A percentile compares a stretch with the other conserved stretches of the same genome.
phyloP scores from a whole-genome alignment of 1,140 invertebrate genomes.

The Drosophila sucinea region DNA sequence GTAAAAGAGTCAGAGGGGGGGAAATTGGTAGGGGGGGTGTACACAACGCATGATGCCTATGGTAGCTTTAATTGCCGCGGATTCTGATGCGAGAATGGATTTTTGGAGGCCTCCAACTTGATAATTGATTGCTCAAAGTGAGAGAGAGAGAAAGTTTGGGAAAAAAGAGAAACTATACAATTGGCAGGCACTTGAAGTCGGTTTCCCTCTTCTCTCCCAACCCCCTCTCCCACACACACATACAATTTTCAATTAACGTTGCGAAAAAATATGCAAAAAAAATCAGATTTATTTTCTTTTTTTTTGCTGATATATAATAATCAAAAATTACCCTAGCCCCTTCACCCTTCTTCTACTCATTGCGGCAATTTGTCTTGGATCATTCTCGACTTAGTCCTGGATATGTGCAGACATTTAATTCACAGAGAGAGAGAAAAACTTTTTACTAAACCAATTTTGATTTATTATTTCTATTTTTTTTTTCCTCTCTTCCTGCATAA shows the following conservation, averaged over 20 bases:
- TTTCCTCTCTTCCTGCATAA: conserved; percentile 7
- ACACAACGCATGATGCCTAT: conserved; percentile 49
- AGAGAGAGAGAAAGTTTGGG: not conserved
- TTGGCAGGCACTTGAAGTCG: not conserved
- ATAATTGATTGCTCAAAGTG: conserved; percentile 64
- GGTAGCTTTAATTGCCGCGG: conserved; percentile 62
- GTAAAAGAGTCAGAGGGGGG: not conserved
- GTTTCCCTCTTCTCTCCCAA: conserved; percentile 7
- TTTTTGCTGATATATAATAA: conserved; percentile 27
- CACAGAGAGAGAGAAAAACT: conserved; percentile 29
- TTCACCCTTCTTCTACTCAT: not conserved
- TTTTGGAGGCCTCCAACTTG: conserved; percentile 59
- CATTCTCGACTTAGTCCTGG: not conserved
- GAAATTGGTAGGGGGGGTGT: no score
- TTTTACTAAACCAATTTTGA: conserved; percentile 51
- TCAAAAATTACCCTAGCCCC: conserved; percentile 20
- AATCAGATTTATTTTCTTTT: not conserved
- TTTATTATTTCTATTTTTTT: conserved; percentile 34
- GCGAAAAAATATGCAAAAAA: conserved; percentile 12
- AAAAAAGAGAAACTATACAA: conserved; percentile 2
- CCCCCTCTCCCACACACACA: conserved; percentile 10
- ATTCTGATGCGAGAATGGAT: conserved; percentile 51
- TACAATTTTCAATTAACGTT: conserved; percentile 64
- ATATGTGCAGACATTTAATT: conserved; percentile 52
- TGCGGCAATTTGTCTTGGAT: conserved; percentile 55